Conservation (phyloP, 2,888 invertebrate genomes). For the Diaperis boleti region DNA sequence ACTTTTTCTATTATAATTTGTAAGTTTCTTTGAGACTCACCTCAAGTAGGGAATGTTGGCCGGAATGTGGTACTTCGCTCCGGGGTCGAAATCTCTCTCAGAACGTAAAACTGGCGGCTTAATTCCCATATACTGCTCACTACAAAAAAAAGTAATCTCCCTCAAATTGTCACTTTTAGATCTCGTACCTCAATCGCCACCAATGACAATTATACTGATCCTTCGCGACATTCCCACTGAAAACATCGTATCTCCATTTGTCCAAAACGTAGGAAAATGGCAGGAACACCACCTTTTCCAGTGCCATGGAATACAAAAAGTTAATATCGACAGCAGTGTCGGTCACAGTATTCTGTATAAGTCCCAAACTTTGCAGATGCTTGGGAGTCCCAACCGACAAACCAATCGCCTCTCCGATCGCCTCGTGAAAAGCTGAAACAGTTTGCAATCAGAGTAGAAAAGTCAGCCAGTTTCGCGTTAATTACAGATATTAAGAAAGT, state of each 20-base stretch:
- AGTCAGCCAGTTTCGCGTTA: conserved; percentile 32
- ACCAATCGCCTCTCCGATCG: conserved; percentile 89
- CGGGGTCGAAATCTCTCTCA: conserved; percentile 92
- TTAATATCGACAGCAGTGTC: conserved; percentile 88
- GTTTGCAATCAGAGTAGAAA: neutral
- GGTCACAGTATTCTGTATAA: conserved; percentile 84
- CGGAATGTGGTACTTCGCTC: conserved; percentile 92
- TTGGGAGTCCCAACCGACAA: conserved; percentile 87
- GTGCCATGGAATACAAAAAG: conserved; percentile 84
- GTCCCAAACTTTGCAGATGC: conserved; percentile 85
- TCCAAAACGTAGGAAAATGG: conserved; percentile 89
- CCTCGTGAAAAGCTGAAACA: conserved; percentile 88
- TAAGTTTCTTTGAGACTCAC: conserved; percentile 70
- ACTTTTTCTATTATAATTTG: conserved; percentile 49
- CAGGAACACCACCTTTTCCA: conserved; percentile 87
- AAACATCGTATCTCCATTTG: conserved; percentile 88
- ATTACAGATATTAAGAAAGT: conserved; percentile 35
- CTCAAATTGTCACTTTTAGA: neutral
- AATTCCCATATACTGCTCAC: conserved; percentile 86
- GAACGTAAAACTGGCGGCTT: conserved; percentile 88
- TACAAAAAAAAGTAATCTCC: conserved; percentile 57
- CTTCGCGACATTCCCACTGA: conserved; percentile 78
- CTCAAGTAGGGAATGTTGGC: conserved; percentile 91
- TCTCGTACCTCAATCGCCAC: conserved; percentile 81
- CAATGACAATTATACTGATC: conserved; percentile 89